Conservation (phyloP, 2,888 invertebrate species). For the Andrena fulva region DNA sequence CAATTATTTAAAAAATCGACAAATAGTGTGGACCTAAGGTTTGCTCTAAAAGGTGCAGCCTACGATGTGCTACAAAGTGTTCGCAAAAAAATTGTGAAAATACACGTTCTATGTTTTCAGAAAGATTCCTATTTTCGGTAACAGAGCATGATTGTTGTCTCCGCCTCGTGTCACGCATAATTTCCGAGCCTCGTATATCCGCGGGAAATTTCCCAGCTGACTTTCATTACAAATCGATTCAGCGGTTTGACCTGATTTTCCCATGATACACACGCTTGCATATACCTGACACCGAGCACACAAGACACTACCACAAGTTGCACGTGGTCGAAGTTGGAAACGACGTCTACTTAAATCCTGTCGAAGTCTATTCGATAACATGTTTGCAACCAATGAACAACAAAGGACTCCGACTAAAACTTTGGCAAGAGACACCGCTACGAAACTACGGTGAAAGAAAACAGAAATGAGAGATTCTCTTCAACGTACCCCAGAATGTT, state of each 20-base stretch:
- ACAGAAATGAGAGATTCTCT: background rate
- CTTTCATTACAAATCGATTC: conserved; percentile 47
- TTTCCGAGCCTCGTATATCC: conserved; percentile 17
- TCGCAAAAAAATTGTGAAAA: too few species aligned
- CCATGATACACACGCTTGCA: background rate
- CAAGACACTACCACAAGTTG: background rate
- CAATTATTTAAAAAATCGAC: too few species aligned
- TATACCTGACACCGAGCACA: background rate
- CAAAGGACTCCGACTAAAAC: background rate
- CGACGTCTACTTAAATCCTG: conserved; percentile 15
- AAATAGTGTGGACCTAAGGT: too few species aligned
- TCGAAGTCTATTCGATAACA: background rate
- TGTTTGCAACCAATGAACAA: background rate
- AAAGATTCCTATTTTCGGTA: too few species aligned
- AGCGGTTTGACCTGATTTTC: conserved; percentile 41
- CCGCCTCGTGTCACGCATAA: conserved; percentile 13
- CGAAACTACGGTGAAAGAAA: background rate
- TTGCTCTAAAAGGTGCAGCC: too few species aligned
- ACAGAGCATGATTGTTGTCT: background rate
- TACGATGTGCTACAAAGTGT: too few species aligned
- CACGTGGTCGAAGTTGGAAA: conserved; percentile 7
- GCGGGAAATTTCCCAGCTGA: conserved; percentile 41
- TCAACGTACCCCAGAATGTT: background rate
- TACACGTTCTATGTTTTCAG: too few species aligned
- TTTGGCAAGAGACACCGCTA: background rate